A percentile compares a stretch with the other conserved stretches of the same genome.
These are phyloP conservation scores for Pediacus dermestoides DNA, from an alignment of 2,888 invertebrate genomes.

Conservation along the genomic window DNA sequence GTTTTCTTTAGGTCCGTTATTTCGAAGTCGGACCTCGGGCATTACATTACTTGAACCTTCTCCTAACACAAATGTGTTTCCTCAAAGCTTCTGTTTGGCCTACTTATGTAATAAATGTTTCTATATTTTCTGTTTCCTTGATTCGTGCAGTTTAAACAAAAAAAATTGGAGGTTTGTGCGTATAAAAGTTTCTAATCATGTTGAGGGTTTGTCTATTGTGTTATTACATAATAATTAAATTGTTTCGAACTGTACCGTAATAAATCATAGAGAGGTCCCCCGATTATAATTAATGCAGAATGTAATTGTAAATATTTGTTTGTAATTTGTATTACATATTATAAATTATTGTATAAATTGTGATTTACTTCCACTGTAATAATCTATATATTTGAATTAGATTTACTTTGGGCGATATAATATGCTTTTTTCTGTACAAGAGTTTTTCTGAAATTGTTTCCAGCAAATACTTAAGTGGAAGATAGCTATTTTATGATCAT, in stretches of 20 bases:
- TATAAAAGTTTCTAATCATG: too few relatives aligned
- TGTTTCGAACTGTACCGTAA: too few relatives aligned
- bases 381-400: too few relatives aligned
- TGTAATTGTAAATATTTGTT: constrained; percentile 1
- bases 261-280: neutral
- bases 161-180: too few relatives aligned
- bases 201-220: too few relatives aligned
- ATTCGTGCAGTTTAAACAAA: neutral
- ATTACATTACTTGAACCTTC: constrained; percentile 6
- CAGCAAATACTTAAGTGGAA: too few relatives aligned
- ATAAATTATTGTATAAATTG: too few relatives aligned
- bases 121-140: constrained; percentile 1
- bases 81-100: constrained; percentile 7
- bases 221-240: too few relatives aligned
- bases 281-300: constrained; percentile 1
- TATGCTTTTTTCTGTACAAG: too few relatives aligned
- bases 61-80: constrained; percentile 6
- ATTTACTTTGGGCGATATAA: too few relatives aligned
- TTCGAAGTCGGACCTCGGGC: constrained; percentile 7
- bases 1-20: constrained; percentile 6
- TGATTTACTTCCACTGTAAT: too few relatives aligned
- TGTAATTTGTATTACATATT: too few relatives aligned
- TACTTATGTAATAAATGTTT: constrained; percentile 5
- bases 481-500: constrained; percentile 7
- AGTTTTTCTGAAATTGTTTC: constrained; percentile 2